These are phyloP conservation scores for Ameiurus melas DNA, from an alignment of 2,113 vertebrate species.

Conservation along the genomic window DNA sequence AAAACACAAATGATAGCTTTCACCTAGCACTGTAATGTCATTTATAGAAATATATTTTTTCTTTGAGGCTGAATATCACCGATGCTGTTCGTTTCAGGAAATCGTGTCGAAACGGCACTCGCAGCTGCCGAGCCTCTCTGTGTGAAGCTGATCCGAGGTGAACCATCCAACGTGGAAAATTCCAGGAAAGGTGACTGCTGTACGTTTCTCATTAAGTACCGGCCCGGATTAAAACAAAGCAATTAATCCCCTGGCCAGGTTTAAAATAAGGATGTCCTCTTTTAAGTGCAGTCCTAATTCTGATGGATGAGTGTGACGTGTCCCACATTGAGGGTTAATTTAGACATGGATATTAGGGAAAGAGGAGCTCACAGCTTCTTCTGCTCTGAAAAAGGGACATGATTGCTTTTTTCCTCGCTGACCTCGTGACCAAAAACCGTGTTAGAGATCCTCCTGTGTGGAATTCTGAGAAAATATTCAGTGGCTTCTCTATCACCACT, in stretches of 20 bases:
- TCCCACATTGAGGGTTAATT: slow-evolving; percentile 43
- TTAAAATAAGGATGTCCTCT: slow-evolving; percentile 54
- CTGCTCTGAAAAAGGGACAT: not conserved
- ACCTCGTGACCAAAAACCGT: not conserved
- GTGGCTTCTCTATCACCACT: not conserved
- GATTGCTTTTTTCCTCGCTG: not conserved
- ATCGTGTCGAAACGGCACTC: not conserved
- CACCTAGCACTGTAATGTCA: not conserved
- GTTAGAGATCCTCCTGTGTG: not conserved
- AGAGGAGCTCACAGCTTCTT: not conserved
- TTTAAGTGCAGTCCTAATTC: slow-evolving; percentile 57
- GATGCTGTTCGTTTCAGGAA: not conserved
- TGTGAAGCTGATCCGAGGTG: slow-evolving; percentile 12
- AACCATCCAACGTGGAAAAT: slow-evolving; percentile 4
- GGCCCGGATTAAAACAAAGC: slow-evolving; percentile 55
- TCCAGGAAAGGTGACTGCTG: slow-evolving; percentile 23
- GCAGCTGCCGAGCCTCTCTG: not conserved
- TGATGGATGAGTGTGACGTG: slow-evolving; percentile 46
- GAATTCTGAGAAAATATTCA: not conserved
- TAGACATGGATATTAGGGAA: not conserved
- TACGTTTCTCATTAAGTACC: slow-evolving; percentile 52
- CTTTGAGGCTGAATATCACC: not conserved
- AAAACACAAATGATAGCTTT: not conserved
- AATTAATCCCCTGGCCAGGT: slow-evolving; percentile 53
- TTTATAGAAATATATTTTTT: not conserved